Percentiles rank a stretch among this genome's conserved stretches.
phyloP scores from a whole-genome alignment of 2,888 invertebrate species.

The Tillus elongatus region DNA sequence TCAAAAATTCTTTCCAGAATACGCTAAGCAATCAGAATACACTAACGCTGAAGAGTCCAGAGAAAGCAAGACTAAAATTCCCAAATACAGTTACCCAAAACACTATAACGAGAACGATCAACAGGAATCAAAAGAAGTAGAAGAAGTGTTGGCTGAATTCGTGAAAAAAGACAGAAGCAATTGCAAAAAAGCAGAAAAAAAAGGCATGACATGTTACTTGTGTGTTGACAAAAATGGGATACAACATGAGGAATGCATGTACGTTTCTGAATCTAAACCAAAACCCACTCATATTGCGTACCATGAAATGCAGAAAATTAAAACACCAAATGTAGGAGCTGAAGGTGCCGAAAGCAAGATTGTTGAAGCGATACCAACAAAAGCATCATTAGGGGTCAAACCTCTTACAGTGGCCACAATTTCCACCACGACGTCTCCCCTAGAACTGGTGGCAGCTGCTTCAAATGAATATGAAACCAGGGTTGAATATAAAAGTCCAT shows the following conservation, averaged over 20 bases:
- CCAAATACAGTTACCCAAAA: conserved; percentile 11
- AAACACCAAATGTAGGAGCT: conserved; percentile 13
- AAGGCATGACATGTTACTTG: conserved; percentile 68
- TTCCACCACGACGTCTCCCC: conserved; percentile 10
- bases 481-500: conserved; percentile 15
- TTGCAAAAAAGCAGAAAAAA: conserved; percentile 62
- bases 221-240: conserved; percentile 60
- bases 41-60: conserved; percentile 31
- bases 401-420: too few relatives aligned
- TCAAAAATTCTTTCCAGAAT: conserved; percentile 41
- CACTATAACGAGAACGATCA: conserved; percentile 38
- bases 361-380: conserved; percentile 13
- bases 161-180: conserved; percentile 61
- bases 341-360: conserved; percentile 20
- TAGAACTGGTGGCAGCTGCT: conserved; percentile 23
- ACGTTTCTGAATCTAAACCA: conserved; percentile 59
- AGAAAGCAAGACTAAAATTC: conserved; percentile 33
- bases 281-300: conserved; percentile 56
- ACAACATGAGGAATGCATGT: conserved; percentile 73
- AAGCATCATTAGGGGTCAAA: neutral
- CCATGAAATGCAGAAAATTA: conserved; percentile 55
- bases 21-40: too few relatives aligned
- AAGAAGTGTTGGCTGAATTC: conserved; percentile 63
- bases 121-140: conserved; percentile 51
- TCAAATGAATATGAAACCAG: conserved; percentile 28